phyloP scores from a whole-genome alignment of 2,888 invertebrate genomes.

The Scaptomyza tumidula region DNA sequence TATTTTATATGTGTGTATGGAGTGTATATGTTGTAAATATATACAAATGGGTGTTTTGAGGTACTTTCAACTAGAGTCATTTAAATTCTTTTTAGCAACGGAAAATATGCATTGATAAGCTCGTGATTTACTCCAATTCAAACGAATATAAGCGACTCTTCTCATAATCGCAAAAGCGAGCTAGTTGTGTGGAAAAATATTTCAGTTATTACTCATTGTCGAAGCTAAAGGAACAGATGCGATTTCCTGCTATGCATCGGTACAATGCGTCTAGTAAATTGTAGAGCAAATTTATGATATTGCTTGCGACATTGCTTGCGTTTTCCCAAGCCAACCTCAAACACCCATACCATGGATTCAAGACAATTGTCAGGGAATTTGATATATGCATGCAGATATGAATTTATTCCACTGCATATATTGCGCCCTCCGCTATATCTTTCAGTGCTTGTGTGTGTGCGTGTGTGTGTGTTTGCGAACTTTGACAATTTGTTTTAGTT shows the following conservation, averaged over 20 bases:
- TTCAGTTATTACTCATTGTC: conserved; percentile 10
- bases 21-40: not conserved
- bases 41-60: not conserved
- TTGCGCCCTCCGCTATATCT: not conserved
- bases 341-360: not conserved
- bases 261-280: conserved; percentile 3
- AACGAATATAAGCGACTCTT: not conserved
- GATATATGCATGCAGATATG: conserved; percentile 21
- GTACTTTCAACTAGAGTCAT: not conserved
- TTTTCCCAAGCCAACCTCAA: not conserved
- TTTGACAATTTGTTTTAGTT: conserved; percentile 27
- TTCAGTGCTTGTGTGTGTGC: no score
- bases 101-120: not conserved
- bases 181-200: conserved; percentile 9
- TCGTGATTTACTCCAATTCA: not conserved
- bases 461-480: not conserved
- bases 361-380: not conserved
- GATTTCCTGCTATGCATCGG: not conserved
- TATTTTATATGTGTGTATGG: no score
- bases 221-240: not conserved
- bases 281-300: conserved; percentile 35
- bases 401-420: conserved; percentile 1
- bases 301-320: not conserved
- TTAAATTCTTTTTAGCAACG: not conserved
- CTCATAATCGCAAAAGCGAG: not conserved